Evolutionary conservation across 2,888 invertebrate genomes (phyloP), one percentile per base, ranked within the genome.

Genomic region (Cataglyphis cursor): DNA sequence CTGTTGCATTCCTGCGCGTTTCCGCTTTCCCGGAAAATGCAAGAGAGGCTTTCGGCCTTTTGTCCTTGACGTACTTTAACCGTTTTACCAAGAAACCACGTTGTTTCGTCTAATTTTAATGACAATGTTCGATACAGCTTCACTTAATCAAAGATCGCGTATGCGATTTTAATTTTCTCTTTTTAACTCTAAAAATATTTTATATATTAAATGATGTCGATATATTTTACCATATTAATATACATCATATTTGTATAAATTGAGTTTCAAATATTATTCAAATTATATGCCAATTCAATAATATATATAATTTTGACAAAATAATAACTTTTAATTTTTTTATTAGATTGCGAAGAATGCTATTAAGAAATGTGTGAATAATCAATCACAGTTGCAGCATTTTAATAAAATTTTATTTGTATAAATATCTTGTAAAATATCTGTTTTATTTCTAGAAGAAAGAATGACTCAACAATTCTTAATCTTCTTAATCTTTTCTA

Each of bases 1-100:
- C 90, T 93, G 92, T 93, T 92, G 91, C 92, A 92, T 93, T 92
- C 92, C 93, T 91, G 83, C 91, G 89, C 87, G 81, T 70, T 41
- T 66, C 83, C 86, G 8, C 9, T 61, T 70, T 24, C 66, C 21
- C 64, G 68, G 62, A 82, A 84, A 76, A 65, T 65, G 65, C 82
- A 70, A 72, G 70, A 31, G 31, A 81, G 10, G 21, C 21, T 28
- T 44, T 44, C 44, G 15, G n/a, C 10, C 38, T 31, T 35, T 24
- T 24, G 54, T 41, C 18, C 35, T 51, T 54, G 66, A 44, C 57
- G 57, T 12, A 31, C 21, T 70, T 70, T 59, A 21, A 80, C 48
- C 44, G 44, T 9, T 18, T 41, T 51, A 75, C 24, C 18, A 44
- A 62, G 62, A 62, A 73, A 62, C 62, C 51, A 8, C 21, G 24